These are phyloP conservation scores for Alexandromys fortis DNA, from an alignment of 2,113 vertebrate species.

Conservation along the genomic window DNA sequence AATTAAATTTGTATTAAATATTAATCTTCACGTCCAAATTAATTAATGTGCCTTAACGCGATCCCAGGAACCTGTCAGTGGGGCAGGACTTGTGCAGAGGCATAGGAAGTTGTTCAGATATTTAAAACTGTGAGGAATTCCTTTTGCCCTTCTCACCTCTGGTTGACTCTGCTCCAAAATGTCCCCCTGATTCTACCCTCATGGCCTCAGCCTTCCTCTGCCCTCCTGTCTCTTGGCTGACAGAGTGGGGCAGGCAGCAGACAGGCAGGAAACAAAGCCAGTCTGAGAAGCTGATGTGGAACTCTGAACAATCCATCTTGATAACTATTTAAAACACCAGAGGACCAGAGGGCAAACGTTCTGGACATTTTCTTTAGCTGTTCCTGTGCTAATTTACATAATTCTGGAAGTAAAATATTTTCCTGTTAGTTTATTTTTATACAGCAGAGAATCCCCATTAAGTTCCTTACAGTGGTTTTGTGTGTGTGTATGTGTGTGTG, in stretches of 20 bases:
- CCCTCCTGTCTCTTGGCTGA: not conserved
- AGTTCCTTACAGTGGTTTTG: not conserved
- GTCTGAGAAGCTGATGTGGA: not conserved
- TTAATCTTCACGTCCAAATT: slow-evolving; percentile 55
- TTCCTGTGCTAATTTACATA: not conserved
- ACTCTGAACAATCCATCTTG: not conserved
- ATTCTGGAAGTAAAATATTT: not conserved
- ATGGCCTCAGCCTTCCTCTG: not conserved
- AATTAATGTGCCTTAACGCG: not conserved
- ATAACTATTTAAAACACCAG: not conserved
- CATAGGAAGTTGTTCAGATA: not conserved
- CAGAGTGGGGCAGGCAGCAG: no score
- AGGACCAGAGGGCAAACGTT: not conserved
- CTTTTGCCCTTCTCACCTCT: not conserved
- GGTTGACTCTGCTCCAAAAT: not conserved
- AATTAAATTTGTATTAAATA: slow-evolving; percentile 42
- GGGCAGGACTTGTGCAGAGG: not conserved
- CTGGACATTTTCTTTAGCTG: not conserved
- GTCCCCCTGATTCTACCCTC: not conserved
- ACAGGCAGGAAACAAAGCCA: not conserved
- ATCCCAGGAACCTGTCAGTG: slow-evolving; percentile 11
- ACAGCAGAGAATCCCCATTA: not conserved
- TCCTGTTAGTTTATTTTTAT: not conserved
- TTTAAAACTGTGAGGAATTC: not conserved
- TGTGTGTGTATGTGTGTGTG: not conserved